Conservation (phyloP, 2,113 vertebrate genomes). For the Menura novaehollandiae region DNA sequence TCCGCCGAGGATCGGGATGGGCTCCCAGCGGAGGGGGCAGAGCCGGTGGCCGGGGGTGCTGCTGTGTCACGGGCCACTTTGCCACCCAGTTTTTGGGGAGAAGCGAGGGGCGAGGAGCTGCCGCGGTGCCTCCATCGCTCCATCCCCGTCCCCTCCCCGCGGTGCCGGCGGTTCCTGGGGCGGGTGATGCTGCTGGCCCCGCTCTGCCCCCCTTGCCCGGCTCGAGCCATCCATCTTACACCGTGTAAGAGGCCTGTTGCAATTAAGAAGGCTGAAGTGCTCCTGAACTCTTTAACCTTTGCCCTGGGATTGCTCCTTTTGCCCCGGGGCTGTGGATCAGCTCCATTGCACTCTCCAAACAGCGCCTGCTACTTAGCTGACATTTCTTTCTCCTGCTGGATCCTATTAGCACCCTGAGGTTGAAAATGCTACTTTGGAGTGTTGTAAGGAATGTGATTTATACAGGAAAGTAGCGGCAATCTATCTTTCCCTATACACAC, state of each 20-base stretch:
- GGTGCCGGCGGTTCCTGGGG: background rate
- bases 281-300: constrained; percentile 68
- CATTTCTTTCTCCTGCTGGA: constrained; percentile 59
- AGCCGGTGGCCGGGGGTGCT: fast-evolving
- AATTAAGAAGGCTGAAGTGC: constrained; percentile 31
- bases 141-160: fast-evolving
- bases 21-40: background rate
- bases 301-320: constrained; percentile 57
- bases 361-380: constrained; percentile 44
- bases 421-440: constrained; percentile 28
- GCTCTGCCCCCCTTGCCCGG: background rate
- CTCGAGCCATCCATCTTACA: background rate
- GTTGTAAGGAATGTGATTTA: constrained; percentile 39
- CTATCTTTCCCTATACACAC: constrained; percentile 26
- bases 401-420: constrained; percentile 58
- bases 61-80: fast-evolving
- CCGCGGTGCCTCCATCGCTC: background rate
- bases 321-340: constrained; percentile 56
- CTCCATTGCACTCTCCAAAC: constrained; percentile 64
- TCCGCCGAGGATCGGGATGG: fast-evolving
- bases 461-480: constrained; percentile 24
- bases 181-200: background rate
- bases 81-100: background rate
- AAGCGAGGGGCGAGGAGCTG: background rate
- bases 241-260: constrained; percentile 29